Conservation (phyloP, 2,797 vertebrate species). For the Silurus aristotelis region DNA sequence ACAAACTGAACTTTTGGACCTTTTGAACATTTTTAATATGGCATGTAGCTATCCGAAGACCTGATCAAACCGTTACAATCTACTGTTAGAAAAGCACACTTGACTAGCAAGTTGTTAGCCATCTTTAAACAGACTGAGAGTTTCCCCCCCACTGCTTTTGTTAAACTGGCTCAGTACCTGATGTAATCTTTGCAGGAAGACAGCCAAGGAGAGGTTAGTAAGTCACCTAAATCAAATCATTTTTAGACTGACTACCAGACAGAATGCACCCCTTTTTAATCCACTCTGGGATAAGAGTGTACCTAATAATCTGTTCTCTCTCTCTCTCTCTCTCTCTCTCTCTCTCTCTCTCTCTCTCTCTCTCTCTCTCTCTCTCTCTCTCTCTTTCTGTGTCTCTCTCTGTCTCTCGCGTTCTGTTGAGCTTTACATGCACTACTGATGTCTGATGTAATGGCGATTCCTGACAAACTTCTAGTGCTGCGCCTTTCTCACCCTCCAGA, state of each 20-base stretch:
- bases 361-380: constrained; percentile 1
- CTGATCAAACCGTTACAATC: neutral
- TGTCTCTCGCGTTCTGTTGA: neutral
- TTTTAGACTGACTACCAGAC: neutral
- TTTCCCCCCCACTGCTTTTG: neutral
- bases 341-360: neutral
- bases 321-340: constrained; percentile 7
- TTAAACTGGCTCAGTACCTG: neutral
- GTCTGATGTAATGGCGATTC: neutral
- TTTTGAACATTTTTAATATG: neutral
- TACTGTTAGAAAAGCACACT: neutral
- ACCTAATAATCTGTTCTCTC: neutral
- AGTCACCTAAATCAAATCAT: neutral
- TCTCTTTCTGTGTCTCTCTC: too few relatives aligned
- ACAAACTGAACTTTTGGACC: neutral
- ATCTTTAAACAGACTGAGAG: neutral
- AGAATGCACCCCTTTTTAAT: neutral
- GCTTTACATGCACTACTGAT: neutral
- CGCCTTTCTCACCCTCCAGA: neutral
- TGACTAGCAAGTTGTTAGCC: neutral
- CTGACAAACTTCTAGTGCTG: neutral
- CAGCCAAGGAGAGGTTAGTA: constrained; percentile 7
- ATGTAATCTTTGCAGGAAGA: constrained; percentile 1
- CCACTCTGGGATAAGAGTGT: neutral
- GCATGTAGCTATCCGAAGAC: neutral